phyloP scores from a whole-genome alignment of 1,140 invertebrate genomes.

The Chymomyza costata region DNA sequence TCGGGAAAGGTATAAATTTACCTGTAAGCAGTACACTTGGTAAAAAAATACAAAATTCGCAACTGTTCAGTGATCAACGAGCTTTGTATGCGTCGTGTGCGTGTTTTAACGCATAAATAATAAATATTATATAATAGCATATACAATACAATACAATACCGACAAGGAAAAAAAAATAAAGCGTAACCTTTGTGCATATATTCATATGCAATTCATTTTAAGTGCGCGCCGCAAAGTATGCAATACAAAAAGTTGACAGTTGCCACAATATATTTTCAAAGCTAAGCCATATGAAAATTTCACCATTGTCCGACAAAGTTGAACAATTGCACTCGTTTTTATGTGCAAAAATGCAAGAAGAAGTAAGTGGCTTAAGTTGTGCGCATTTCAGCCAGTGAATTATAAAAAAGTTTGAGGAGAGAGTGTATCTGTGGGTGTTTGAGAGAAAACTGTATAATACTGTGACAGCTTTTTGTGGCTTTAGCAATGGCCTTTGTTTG shows the following conservation, averaged over 20 bases:
- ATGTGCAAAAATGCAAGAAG: conserved; percentile 61
- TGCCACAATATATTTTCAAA: conserved; percentile 36
- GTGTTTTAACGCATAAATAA: not conserved
- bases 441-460: too few species aligned
- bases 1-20: conserved; percentile 69
- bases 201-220: not conserved
- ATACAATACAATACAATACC: conserved; percentile 4
- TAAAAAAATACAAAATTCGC: conserved; percentile 45
- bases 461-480: not conserved
- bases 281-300: conserved; percentile 62
- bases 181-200: too few species aligned
- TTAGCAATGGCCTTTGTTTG: not conserved
- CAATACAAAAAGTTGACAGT: conserved; percentile 38
- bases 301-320: conserved; percentile 50
- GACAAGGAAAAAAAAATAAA: conserved; percentile 14
- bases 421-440: not conserved
- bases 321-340: conserved; percentile 69
- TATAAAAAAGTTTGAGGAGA: conserved; percentile 11
- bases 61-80: conserved; percentile 8
- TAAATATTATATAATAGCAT: conserved; percentile 13
- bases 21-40: conserved; percentile 20
- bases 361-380: conserved; percentile 65
- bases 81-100: not conserved
- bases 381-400: conserved; percentile 48
- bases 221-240: conserved; percentile 30